A percentile compares a stretch with the other conserved stretches of the same genome.
Conservation (phyloP, 2,113 vertebrate species). For the Apeltes quadracus region DNA sequence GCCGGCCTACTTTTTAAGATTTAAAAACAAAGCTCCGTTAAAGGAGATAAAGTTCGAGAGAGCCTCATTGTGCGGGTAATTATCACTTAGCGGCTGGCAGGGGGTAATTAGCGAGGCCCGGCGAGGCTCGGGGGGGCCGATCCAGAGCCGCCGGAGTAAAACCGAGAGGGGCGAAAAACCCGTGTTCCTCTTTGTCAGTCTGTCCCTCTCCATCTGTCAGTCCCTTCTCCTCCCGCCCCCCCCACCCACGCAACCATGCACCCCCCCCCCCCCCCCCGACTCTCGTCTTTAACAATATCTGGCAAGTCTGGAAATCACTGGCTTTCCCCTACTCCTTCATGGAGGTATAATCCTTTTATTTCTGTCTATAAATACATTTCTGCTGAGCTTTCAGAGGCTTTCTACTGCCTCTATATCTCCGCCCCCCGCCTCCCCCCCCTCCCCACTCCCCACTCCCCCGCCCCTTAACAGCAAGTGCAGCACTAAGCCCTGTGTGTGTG, state of each 20-base stretch:
- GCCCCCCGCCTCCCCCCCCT: not conserved
- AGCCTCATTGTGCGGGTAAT: slow-evolving; percentile 54
- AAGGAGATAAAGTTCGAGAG: slow-evolving; percentile 2
- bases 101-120: slow-evolving; percentile 63
- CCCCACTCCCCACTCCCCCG: not conserved
- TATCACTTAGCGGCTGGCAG: slow-evolving; percentile 62
- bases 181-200: slow-evolving; percentile 51
- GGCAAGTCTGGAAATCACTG: slow-evolving; percentile 66
- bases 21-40: not conserved
- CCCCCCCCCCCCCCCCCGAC: not conserved
- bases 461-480: slow-evolving; percentile 47
- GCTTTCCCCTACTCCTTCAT: slow-evolving; percentile 60
- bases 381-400: slow-evolving; percentile 72
- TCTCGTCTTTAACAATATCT: slow-evolving; percentile 56
- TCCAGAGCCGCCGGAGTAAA: slow-evolving; percentile 44
- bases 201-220: slow-evolving; percentile 54
- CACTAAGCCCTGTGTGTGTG: slow-evolving; percentile 43
- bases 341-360: slow-evolving; percentile 79
- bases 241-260: not conserved
- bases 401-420: slow-evolving; percentile 35
- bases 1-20: not conserved
- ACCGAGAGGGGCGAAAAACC: slow-evolving; percentile 26
- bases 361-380: slow-evolving; percentile 78
- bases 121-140: slow-evolving; percentile 55
- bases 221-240: slow-evolving; percentile 6